phyloP scores from a whole-genome alignment of 2,113 vertebrate genomes.

The Channa maculata region DNA sequence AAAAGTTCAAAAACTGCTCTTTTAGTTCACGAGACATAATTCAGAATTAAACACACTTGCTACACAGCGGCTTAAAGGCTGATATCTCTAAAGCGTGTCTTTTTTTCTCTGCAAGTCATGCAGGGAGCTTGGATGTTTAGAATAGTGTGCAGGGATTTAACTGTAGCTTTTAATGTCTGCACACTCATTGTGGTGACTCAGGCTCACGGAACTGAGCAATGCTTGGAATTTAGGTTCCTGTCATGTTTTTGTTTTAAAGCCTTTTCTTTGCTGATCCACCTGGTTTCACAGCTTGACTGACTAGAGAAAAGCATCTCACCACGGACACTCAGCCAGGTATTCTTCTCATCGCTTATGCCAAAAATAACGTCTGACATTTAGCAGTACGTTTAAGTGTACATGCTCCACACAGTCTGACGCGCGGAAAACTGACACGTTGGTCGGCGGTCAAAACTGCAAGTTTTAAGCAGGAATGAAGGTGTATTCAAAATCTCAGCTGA shows the following conservation, averaged over 20 bases:
- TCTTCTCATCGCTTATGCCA: slow-evolving; percentile 33
- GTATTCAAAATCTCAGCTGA: not conserved
- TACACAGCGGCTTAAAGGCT: not conserved
- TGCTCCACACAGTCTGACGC: not conserved
- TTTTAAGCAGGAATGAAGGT: not conserved
- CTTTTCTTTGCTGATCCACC: slow-evolving; percentile 38
- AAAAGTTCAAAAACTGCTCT: too few relatives aligned
- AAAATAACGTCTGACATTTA: slow-evolving; percentile 24
- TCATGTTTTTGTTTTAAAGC: slow-evolving; percentile 56
- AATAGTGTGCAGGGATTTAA: slow-evolving; percentile 49
- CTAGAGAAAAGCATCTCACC: slow-evolving; percentile 22
- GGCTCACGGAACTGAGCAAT: slow-evolving; percentile 54
- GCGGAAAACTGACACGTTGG: not conserved
- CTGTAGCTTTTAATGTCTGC: slow-evolving; percentile 41
- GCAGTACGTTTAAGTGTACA: not conserved
- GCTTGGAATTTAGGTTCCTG: slow-evolving; percentile 58
- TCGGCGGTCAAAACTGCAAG: too few relatives aligned
- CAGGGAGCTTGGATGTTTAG: slow-evolving; percentile 32
- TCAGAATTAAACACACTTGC: slow-evolving; percentile 19
- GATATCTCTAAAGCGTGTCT: slow-evolving; percentile 11
- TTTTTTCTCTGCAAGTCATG: slow-evolving; percentile 18
- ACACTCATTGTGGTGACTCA: slow-evolving; percentile 59
- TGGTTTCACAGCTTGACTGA: slow-evolving; percentile 46
- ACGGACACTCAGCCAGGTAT: slow-evolving; percentile 4
- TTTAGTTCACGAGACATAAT: too few relatives aligned